Base-by-base conservation (phyloP, 30 jellyfish, hydroid and myxozoan species). In the Clytia hemisphaerica region DNA sequence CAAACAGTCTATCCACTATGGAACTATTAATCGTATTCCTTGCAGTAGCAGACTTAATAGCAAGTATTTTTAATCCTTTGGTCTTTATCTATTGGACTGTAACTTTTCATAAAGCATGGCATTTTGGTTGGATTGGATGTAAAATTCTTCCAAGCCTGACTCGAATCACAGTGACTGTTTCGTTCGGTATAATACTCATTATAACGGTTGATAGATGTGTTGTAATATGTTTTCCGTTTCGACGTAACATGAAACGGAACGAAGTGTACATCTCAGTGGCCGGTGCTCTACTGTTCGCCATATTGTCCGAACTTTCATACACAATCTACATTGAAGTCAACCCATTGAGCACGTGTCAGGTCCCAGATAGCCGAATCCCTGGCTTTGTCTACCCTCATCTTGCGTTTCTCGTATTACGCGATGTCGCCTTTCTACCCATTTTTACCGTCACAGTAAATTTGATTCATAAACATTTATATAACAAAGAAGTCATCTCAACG, bases 141-240 rank as follows among this genome's bases (percentile, higher is more conserved):
- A 80, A 69, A 62, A 32, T 80, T 9, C 61, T 80, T 19, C 73
- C 72, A 0, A 80, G 77, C 1, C 35, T 80, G 6, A 71, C 80
- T 2, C 82, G 77, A 6, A 47, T 71, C 42, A 19, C 81, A 12
- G 53, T 81, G 2, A 80, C 82, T 3, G 45, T 68, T 1, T 80
- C 93, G 31, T 30, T 80, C 3, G 75, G 58, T 6, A 69, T 80
- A 7, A 70, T 80, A 25, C 59, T 80, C 25, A 25, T 80, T 18
- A 59, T 80, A 4, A 73, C 65, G 42, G 10, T 80, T 37, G 93
- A 80, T 31, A 62, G 93, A 29, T 80, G 71, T 71, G 58, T 85
- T 12, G 77, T 78, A 5, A 80, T 80, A 5, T 77, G 70, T 60
- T 70, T 84, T 47, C 93, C 93, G 2, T 79, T 79, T 47, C 72